Evolutionary conservation across 2,113 vertebrate species (phyloP).

Genomic region (Excalfactoria chinensis): DNA sequence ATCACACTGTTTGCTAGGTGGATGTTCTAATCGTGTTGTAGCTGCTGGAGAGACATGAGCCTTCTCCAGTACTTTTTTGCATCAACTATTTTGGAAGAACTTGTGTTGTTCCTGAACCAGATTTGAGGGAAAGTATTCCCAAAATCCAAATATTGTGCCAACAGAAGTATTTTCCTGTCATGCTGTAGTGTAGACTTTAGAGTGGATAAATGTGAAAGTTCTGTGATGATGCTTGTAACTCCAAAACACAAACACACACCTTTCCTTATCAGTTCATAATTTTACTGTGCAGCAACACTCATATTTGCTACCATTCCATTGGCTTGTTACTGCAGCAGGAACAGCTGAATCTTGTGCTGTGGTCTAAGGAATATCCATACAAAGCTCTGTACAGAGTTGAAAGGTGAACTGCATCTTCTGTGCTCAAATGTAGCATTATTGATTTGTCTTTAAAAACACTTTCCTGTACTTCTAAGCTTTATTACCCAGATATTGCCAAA

Average conservation of each 20-base stretch:
- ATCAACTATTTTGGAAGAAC: background rate
- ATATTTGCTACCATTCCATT: background rate
- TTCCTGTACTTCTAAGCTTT: background rate
- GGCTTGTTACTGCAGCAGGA: background rate
- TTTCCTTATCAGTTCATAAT: background rate
- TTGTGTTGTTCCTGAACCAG: background rate
- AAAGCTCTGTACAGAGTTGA: background rate
- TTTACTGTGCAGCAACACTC: background rate
- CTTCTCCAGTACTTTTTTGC: background rate
- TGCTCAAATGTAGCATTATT: background rate
- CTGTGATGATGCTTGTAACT: background rate
- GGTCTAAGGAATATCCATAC: background rate
- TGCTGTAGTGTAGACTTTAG: background rate
- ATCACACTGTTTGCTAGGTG: background rate
- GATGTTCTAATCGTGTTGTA: background rate
- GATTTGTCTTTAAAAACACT: slow-evolving; percentile 2
- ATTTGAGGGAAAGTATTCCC: background rate
- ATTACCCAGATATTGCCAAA: background rate
- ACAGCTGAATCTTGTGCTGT: background rate
- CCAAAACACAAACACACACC: background rate
- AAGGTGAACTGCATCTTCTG: background rate
- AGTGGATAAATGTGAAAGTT: background rate
- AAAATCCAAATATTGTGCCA: background rate
- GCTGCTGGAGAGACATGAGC: background rate
- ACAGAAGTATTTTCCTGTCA: background rate